Evolutionary conservation across 2,888 invertebrate genomes (phyloP), one percentile per base, ranked within the genome.

Genomic region (Caradrina clavipalpis): DNA sequence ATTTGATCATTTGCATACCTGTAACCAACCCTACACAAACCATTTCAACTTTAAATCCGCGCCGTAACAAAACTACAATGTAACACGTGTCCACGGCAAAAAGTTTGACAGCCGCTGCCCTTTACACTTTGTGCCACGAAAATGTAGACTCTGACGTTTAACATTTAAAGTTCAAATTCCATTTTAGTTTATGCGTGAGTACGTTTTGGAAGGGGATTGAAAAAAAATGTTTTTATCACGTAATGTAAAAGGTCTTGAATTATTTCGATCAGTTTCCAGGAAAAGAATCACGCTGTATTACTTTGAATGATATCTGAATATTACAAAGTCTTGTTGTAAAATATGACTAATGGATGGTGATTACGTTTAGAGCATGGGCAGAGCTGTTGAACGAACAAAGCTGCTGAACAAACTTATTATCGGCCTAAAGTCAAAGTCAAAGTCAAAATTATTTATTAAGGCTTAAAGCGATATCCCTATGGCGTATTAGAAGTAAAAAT

Each of bases 81-180:
- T n/a, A 76, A 73, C 71, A 76, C 77, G 60, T 73, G 70, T 60
- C 26, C 49, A 13, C 15, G 45, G 58, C 22, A 69, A 69, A 76
- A 69, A 73, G 22, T 73, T 77, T 73, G 71, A 70, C 71, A 77
- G 19, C 26, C 70, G 2, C 60, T 70, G 77, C 51, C 73, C 51
- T 76, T 60, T 49, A 51, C 71, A 60, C 45, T 54, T 22, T 58
- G n/a, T 22, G 31, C 75, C 19, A 21, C 49, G n/a, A 31, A 61
- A 69, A 53, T 39, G 45, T 59, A 69, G 51, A 47, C 6, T 42
- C 31, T n/a, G 22, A 11, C 22, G 21, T 60, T 35, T 31, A 56
- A 62, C 63, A 58, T 69, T 55, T 42, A 55, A 15, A 13, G 11
- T 17, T 17, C 45, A 17, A 17, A 4, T 31, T n/a, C 53, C 47